Evolutionary conservation across 2,888 invertebrate species (phyloP), one percentile per base, ranked within the genome.

Genomic region (Oconnorella tubifera): DNA sequence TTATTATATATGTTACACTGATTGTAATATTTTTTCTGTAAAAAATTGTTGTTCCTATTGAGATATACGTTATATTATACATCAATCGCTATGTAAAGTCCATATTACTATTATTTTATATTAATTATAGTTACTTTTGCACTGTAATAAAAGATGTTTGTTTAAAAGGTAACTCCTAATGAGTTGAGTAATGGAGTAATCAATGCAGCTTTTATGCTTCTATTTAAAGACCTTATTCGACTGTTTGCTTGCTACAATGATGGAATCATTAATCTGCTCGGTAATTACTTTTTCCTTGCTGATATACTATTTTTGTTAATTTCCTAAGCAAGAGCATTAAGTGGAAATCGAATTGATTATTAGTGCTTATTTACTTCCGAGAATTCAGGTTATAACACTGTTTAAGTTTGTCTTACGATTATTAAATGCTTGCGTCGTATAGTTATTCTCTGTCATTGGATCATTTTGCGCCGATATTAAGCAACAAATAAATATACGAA

Each of bases 221-320:
- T 99, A 69, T 99, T 99, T 85, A 89, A 98, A 83, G 99, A 99
- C 87, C 89, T 99, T 80, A 99, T 99, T 80, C 89, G 99, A 71
- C 86, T 99, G 75, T 99, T 99, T 85, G 99, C 99, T 68, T 97
- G 98, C 84, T 99, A 99, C 86, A 99, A 99, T 84, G 99, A 99
- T 84, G 99, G 97, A 73, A 94, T 98, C 76, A 99, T 98, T 78
- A 98, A 98, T 85, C 87, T 98, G 74, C 85, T 98, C 84, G 89
- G 89, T 89, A 23, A 33, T 31, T 19, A 19, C 40, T 40, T 10
- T 53, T 10, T 6, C 53, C 25, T 25, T 19, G 10, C 6, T 53
- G 6, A 23, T 53, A 28, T 57, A 28, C 14, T 57, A 6, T 57
- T 57, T 27, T 10, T 31, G 10, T 57, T 14, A n/a, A n/a, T n/a